A percentile compares a stretch with the other conserved stretches of the same genome.
phyloP scores from a whole-genome alignment of 2,113 vertebrate species.

The Oreochromis niloticus region DNA sequence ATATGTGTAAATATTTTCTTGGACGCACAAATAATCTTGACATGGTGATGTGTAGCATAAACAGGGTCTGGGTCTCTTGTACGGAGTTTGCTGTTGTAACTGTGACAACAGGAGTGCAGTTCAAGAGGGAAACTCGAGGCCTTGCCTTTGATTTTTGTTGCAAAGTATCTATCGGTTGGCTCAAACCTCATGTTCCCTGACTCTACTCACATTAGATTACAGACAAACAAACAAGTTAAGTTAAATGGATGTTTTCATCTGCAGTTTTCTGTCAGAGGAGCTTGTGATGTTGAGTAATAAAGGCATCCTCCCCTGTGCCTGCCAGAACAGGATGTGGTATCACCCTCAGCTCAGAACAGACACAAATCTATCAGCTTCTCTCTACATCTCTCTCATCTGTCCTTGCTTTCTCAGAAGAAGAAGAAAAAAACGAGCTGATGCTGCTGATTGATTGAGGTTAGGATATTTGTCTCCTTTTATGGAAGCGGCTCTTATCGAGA shows the following conservation, averaged over 20 bases:
- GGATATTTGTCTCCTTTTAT: slow-evolving; percentile 8
- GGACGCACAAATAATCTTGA: not conserved
- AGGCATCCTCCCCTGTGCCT: slow-evolving; percentile 17
- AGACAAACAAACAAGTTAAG: not conserved
- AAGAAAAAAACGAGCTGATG: not conserved
- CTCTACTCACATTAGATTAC: not conserved
- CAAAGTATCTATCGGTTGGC: not conserved
- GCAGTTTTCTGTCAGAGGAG: not conserved
- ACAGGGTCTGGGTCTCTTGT: not conserved
- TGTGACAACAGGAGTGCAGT: not conserved
- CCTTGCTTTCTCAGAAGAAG: not conserved
- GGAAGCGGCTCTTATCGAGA: not conserved
- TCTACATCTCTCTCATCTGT: slow-evolving; percentile 12
- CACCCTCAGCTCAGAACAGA: slow-evolving; percentile 17
- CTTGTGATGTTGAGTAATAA: slow-evolving; percentile 36
- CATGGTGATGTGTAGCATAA: not conserved
- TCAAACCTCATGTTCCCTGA: not conserved
- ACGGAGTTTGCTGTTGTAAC: not conserved
- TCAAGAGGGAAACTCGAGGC: not conserved
- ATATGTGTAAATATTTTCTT: not conserved
- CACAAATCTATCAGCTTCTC: slow-evolving; percentile 10
- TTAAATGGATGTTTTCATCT: not conserved
- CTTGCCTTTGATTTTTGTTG: not conserved
- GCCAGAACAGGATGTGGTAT: slow-evolving; percentile 73
- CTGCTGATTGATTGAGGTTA: not conserved